These are phyloP conservation scores for Turnix velox DNA, from an alignment of 2,113 vertebrate genomes.

Conservation along the genomic window DNA sequence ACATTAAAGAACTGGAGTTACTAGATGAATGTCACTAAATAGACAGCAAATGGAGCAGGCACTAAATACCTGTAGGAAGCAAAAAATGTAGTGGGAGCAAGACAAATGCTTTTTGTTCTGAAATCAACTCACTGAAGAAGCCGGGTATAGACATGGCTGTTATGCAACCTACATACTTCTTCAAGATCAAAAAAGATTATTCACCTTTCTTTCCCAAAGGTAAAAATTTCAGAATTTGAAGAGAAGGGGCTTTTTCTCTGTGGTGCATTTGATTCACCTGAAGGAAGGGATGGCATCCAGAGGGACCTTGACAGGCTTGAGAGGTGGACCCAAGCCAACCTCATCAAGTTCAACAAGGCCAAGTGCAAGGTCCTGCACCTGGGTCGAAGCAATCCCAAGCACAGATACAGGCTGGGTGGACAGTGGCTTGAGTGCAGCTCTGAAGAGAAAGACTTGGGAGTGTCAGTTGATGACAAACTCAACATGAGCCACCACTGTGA, in stretches of 20 bases:
- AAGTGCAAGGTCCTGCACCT: no score
- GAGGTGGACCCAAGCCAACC: no score
- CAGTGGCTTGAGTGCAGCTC: no score
- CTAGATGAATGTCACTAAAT: conserved; percentile 1
- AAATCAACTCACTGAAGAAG: not conserved
- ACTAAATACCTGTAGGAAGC: not conserved
- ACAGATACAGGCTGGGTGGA: no score
- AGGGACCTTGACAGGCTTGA: no score
- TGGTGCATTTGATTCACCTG: no score
- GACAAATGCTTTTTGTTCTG: not conserved
- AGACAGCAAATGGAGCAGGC: not conserved
- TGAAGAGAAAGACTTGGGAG: no score
- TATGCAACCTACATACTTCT: not conserved
- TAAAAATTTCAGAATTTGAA: not conserved
- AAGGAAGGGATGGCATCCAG: no score
- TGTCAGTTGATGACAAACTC: no score
- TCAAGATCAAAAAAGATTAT: not conserved
- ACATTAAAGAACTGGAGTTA: not conserved
- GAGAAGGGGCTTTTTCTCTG: not conserved
- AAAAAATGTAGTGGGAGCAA: not conserved
- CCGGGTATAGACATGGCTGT: not conserved
- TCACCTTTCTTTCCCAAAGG: not conserved
- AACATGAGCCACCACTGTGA: no score
- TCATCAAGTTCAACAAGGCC: no score
- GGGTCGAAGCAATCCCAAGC: no score